Evolutionary conservation across 2,113 vertebrate genomes (phyloP), one percentile per base, ranked within the genome.

Genomic region (Grantiella picta): DNA sequence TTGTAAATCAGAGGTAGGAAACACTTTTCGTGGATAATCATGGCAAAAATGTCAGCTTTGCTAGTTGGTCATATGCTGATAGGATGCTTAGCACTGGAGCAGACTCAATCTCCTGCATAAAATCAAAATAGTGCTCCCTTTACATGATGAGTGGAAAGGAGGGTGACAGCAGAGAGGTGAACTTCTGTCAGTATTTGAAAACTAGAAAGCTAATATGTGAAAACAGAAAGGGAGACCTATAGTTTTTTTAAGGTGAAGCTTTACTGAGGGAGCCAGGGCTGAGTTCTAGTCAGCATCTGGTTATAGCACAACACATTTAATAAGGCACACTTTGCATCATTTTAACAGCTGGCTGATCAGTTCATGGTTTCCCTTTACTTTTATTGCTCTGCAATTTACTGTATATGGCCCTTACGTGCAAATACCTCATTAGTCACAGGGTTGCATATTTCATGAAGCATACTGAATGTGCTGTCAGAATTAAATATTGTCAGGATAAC

Each of bases 401-500:
- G 79, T 83, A 72, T 94, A 83, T 68, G 45, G 86, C 88, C 84
- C 89, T 95, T 89, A 86, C 18, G 33, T 97, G 95, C 95, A 95
- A 97, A 96, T 94, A 94, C 95, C 95, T 92, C 83, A 80, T 94
- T 90, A 94, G 94, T 97, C 70, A 92, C 91, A 85, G 89, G 80
- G 91, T 84, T 96, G 95, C 90, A 36, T 94, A 91, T 95, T 94
- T 97, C 92, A 85, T 47, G 64, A 93, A 96, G 89, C 93, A 68
- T 63, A 72, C 70, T 73, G 84, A 95, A 91, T 85, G 81, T 57
- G 60, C 94, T 96, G 96, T 97, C 97, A 96, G 94, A 96, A 98
- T 97, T 97, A 97, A 98, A 97, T 97, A 97, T 94, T 83, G 77
- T 83, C 88, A 78, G 93, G 94, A 83, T 96, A 97, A 98, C 53